Base-by-base conservation (phyloP, 2,888 invertebrate genomes). In the Brachyptera risi region DNA sequence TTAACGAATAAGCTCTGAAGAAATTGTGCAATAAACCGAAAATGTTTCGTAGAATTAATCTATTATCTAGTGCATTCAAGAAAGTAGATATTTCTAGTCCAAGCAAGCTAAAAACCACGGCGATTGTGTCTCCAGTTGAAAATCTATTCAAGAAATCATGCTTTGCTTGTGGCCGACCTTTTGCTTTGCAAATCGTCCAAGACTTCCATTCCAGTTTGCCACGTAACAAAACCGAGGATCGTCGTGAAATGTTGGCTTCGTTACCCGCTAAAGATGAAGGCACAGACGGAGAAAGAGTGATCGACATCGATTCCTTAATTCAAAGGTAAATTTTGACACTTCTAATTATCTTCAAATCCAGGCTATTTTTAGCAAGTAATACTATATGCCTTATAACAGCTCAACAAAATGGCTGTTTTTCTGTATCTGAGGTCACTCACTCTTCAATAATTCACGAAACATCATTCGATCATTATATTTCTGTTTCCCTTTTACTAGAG, bases 251-350 rank as follows among this genome's bases (percentile, higher is more conserved):
- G 68, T 59, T 72, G 15, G 67, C 70, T 35, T 72, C 73, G 5
- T 67, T 73, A 67, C 75, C 77, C 1, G 73, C 73, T 11, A 70
- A 71, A 64, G 92, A 92, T 73, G 88, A 91, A 72, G 92, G 92
- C 51, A 88, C 88, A 0, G 80, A 80, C 61, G 92, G 92, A 44
- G 92, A 92, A 75, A 83, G 80, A 70, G 75, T 83, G 1, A 71
- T 86, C 31, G 87, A 88, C 71, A 82, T 92, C 37, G 91, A 92
- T 73, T 75, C 81, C 7, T 73, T 81, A 15, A 72, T 84, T 7
- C 78, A 79, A 69, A 78, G 80, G 87, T 88, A 77, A 75, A 71
- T 24, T 56, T 44, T 31, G n/a, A 15, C 3, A 19, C 23, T 23
- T 23, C 5, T 11, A 37, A 23, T 24, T 15, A 15, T 17, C 51